Base-by-base conservation (phyloP, 2,113 vertebrate species). In the Coptodon bakossiorum region DNA sequence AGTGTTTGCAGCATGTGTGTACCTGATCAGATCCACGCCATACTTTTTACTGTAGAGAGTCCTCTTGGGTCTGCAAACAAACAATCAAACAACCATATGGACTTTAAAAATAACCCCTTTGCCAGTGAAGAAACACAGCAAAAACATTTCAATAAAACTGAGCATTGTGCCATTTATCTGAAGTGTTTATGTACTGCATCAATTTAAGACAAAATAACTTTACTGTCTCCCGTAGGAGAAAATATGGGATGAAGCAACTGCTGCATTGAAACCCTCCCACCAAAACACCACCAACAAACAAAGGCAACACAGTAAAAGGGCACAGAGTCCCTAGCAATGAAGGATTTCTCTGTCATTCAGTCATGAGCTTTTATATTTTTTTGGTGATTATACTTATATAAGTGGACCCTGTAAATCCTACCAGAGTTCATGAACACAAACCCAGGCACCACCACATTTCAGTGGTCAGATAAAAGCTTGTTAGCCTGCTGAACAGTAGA, bases 11-110 rank as follows among this genome's bases (percentile, higher is more conserved):
- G 99, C 99, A 83, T 99, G 98, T 5, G 99, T 99, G 90, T 99
- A 99, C 92, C 99, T 97, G 96, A 99, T 99, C 91, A 99, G 97
- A 93, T 99, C 99, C 92, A 99, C 99, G 13, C 99, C 99, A 38
- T 99, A 99, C 94, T 99, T 99, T 96, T 99, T 99, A 97, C 99
- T 99, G 96, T 99, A 99, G 34, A 99, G 95, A 0, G 99, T 99
- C 94, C 99, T 97, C 96, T 99, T 99, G 38, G 99, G 99, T 95
- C 99, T 99, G 94, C 9, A 6, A 86, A 34, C 12, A 11, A 34
- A 3, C 52, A 22, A 22, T 22, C 22, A 3, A 19, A 7, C 14
- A 52, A 16, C 9, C 43, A 2, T 29, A 48, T 29, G 24, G 14
- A 29, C 24, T 78, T 78, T 78, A 31, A 78, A 50, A 76, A 76